Base-by-base conservation (phyloP, 2,113 vertebrate genomes). In the Indicator maculatus region DNA sequence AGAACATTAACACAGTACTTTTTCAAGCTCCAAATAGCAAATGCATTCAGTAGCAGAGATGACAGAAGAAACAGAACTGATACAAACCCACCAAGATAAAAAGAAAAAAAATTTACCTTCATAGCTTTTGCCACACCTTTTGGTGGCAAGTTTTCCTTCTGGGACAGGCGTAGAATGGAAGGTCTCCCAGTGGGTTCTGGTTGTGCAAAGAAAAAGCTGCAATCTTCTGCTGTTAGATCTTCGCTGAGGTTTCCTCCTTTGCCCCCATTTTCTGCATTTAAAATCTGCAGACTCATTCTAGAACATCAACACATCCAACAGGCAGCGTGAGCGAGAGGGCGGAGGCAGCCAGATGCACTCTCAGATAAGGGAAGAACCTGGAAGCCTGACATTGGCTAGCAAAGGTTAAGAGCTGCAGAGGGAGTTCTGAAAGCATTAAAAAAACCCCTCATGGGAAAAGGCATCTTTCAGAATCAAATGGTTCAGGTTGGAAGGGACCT, bases 121-220 rank as follows among this genome's bases (percentile, higher is more conserved):
- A 93, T 50, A 4, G 92, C 94, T 95, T 98, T 99, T 26, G 89
- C 92, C 52, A 95, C 74, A 24, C 61, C 97, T 95, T 97, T 99
- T 53, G 95, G 98, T 12, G 97, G 98, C 77, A 99, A 80, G 91
- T 99, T 99, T 86, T 99, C 99, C 11, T 98, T 98, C 96, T 99
- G 98, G 9, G 98, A 98, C 33, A 86, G 96, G 6, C 98, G 97
- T 30, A 99, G 97, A 83, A 99, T 98, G 5, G 99, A 98, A 1
- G 98, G 96, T 73, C 98, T 98, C 78, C 99, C 98, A 5, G 98
- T 98, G 18, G 97, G 97, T 95, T 98, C 98, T 4, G 96, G 98
- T 9, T 96, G 95, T 0, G 73, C 82, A 36, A 99, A 98, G 93
- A 98, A 98, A 97, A 99, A 98, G 24, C 79, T 85, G 63, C 53